Evolutionary conservation across 30 jellyfish, hydroid and myxozoan species (phyloP).

Genomic region (Aurelia sp.): DNA sequence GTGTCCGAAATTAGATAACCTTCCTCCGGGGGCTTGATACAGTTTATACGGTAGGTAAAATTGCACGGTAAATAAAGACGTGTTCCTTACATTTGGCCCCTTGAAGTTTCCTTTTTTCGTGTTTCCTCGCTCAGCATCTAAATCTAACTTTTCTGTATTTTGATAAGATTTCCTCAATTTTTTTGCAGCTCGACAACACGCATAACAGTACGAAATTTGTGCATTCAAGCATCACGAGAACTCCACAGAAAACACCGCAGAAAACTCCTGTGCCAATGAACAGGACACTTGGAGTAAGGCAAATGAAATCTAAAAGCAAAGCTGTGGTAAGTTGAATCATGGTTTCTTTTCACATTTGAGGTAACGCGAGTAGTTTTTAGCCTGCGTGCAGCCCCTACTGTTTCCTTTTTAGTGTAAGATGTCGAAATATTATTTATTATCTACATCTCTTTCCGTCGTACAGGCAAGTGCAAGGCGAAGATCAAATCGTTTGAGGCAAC

Average conservation of each 20-base stretch:
- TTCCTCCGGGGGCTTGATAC: too few species aligned
- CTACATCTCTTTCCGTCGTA: background rate
- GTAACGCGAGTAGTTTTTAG: too few species aligned
- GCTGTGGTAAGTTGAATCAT: slow-evolving; percentile 29
- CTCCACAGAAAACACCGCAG: slow-evolving; percentile 85
- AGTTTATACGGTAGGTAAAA: too few species aligned
- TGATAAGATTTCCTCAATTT: background rate
- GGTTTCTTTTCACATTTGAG: background rate
- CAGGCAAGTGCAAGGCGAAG: slow-evolving; percentile 55
- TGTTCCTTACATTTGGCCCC: too few species aligned
- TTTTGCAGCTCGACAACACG: slow-evolving; percentile 74
- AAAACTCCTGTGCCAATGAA: slow-evolving; percentile 49
- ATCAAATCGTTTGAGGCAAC: slow-evolving; percentile 51
- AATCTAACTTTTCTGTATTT: too few species aligned
- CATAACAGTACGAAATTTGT: slow-evolving; percentile 77
- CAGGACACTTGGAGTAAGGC: slow-evolving; percentile 26
- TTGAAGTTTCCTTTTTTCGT: too few species aligned
- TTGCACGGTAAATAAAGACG: too few species aligned
- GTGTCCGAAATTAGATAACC: too few species aligned
- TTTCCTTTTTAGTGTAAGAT: too few species aligned
- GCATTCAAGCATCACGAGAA: slow-evolving; percentile 84
- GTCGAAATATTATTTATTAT: too few species aligned
- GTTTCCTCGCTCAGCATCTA: too few species aligned
- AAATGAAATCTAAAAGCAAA: slow-evolving; percentile 42
- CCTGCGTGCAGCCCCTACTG: too few species aligned